These are phyloP conservation scores for Macrosteles quadrilineatus DNA, from an alignment of 1,140 invertebrate genomes.

Conservation along the genomic window DNA sequence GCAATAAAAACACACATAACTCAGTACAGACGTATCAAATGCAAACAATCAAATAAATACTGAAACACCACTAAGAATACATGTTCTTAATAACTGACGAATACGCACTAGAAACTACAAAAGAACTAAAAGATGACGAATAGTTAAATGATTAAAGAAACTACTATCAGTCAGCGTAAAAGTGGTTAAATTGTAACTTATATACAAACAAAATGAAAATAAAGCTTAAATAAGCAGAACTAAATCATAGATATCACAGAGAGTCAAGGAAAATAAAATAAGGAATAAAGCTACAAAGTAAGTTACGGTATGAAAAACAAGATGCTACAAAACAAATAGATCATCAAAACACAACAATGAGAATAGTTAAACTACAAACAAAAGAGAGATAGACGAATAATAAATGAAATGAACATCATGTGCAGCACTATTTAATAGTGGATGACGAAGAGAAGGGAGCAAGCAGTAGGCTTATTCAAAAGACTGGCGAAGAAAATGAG, in stretches of 20 bases:
- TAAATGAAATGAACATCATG: background rate
- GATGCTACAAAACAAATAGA: background rate
- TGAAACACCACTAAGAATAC: constrained; percentile 12
- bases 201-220: background rate
- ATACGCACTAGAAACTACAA: background rate
- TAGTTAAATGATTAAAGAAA: background rate
- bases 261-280: background rate
- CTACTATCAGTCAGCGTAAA: background rate
- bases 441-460: background rate
- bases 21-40: background rate
- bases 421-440: background rate
- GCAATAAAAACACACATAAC: background rate
- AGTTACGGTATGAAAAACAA: too few species aligned
- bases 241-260: constrained; percentile 24
- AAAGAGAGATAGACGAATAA: background rate
- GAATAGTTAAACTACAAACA: background rate
- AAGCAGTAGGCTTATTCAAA: background rate
- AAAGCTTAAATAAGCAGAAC: background rate
- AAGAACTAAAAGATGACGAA: background rate
- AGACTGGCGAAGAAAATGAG: background rate
- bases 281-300: background rate
- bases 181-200: constrained; percentile 21
- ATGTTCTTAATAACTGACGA: constrained; percentile 2
- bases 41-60: constrained; percentile 10
- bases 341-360: background rate